Base-by-base conservation (phyloP, 2,888 invertebrate species). In the Euplexia lucipara region DNA sequence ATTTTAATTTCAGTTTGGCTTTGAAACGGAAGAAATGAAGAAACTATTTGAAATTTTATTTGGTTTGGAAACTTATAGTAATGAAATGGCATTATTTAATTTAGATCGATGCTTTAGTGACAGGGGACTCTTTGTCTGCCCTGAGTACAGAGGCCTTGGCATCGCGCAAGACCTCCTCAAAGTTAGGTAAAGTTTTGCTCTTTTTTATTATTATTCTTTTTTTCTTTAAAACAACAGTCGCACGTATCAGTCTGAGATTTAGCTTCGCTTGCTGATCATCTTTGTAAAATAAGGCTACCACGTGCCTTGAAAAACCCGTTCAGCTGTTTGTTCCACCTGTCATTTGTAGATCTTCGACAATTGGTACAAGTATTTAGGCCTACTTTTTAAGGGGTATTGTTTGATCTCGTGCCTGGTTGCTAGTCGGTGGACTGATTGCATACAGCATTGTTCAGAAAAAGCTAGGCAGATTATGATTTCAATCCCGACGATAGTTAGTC, bases 21-120 rank as follows among this genome's bases (percentile, higher is more conserved):
- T 73, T 3, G 60, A 81, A 70, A 78, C 86, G 4, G 54, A 78
- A 47, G 87, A 88, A 75, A 44, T 85, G n/a, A 57, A 76, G 10
- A 79, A 76, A 26, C 74, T 87, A 2, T 70, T 85, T 10, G 61
- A 79, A 20, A 65, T 88, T 3, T 39, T 79, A 5, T 52, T 35
- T 0, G 69, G 67, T 16, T 30, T 86, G 18, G 12, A 12, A 6
- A 20, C 16, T 8, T 41, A 30, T 9, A 82, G 70, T 42, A 71
- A 79, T 14, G 62, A 75, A 8, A 44, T 63, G 6, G 67, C 79
- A 9, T 69, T 69, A 9, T 61, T 76, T 1, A 60, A 75, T 0
- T 44, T 81, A 0, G 73, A 81, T 1, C 35, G 61, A 6, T 75
- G 68, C 39, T 83, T 77, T 16, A 79, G 78, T 18, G 86, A 75